A percentile compares a stretch with the other conserved stretches of the same genome.
These are phyloP conservation scores for Hyperoplus immaculatus DNA, from an alignment of 2,797 vertebrate species.

Conservation along the genomic window DNA sequence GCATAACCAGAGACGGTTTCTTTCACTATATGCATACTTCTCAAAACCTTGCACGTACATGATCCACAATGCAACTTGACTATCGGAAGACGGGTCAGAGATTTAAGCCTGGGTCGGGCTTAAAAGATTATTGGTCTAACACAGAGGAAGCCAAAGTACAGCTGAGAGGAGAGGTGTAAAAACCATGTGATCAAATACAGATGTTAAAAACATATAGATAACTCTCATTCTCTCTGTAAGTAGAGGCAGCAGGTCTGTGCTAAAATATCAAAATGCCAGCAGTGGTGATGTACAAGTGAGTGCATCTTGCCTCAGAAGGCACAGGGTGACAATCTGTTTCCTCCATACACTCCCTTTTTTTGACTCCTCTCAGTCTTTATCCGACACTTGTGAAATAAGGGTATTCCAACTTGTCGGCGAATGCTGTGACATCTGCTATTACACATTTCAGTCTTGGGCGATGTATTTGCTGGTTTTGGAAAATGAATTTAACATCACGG, in stretches of 20 bases:
- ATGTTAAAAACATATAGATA: neutral
- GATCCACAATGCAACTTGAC: neutral
- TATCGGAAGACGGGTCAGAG: neutral
- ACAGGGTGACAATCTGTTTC: constrained; percentile 48
- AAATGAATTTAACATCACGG: constrained; percentile 87
- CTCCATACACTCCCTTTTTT: constrained; percentile 34
- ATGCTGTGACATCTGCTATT: constrained; percentile 81
- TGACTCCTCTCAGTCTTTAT: constrained; percentile 73
- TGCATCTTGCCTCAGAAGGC: constrained; percentile 13
- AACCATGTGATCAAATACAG: constrained; percentile 3
- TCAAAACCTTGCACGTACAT: neutral
- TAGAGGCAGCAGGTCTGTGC: neutral
- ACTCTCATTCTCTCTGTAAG: neutral
- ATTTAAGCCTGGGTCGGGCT: neutral
- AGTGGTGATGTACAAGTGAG: constrained; percentile 13
- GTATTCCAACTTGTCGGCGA: constrained; percentile 73
- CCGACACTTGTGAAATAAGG: constrained; percentile 77
- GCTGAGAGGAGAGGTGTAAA: constrained; percentile 1
- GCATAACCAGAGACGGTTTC: neutral
- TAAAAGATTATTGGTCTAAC: neutral
- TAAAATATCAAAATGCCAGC: neutral
- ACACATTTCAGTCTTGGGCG: constrained; percentile 79
- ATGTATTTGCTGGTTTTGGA: constrained; percentile 84
- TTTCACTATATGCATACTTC: neutral
- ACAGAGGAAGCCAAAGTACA: neutral